Evolutionary conservation across 1,140 invertebrate species (phyloP).

Genomic region (Hypothenemus hampei): DNA sequence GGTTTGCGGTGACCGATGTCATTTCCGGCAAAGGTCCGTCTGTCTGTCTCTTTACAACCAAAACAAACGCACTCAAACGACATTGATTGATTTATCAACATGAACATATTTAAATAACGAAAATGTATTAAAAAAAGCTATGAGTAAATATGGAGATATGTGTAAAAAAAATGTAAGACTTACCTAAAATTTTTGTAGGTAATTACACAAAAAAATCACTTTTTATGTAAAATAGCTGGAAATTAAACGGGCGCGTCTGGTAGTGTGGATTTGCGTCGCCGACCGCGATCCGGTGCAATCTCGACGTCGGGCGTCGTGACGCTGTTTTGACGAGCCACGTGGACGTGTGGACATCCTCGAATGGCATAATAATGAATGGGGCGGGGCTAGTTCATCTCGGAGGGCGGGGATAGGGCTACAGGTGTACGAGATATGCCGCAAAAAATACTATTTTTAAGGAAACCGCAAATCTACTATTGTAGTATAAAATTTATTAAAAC

Average conservation of each 20-base stretch:
- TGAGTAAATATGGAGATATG: no score
- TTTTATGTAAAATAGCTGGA: no score
- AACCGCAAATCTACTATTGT: neutral
- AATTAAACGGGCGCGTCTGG: slow-evolving; percentile 1
- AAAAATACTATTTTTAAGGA: neutral
- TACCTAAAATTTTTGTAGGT: no score
- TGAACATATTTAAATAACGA: no score
- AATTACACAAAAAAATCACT: no score
- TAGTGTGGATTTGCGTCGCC: slow-evolving; percentile 5
- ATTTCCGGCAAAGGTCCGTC: no score
- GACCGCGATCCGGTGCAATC: slow-evolving; percentile 7
- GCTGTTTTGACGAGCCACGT: slow-evolving; percentile 18
- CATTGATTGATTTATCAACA: no score
- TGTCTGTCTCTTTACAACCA: no score
- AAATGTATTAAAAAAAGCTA: no score
- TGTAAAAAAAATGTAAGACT: no score
- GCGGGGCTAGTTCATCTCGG: slow-evolving; percentile 8
- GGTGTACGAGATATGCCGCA: slow-evolving; percentile 7
- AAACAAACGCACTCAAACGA: no score
- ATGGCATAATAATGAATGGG: slow-evolving; percentile 6
- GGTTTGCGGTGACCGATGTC: no score
- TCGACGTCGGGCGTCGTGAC: slow-evolving; percentile 16
- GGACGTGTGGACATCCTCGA: neutral
- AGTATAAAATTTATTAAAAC: neutral
- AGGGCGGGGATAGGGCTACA: slow-evolving; percentile 18